phyloP scores from a whole-genome alignment of 1,140 invertebrate species.

The Holotrichia oblita region DNA sequence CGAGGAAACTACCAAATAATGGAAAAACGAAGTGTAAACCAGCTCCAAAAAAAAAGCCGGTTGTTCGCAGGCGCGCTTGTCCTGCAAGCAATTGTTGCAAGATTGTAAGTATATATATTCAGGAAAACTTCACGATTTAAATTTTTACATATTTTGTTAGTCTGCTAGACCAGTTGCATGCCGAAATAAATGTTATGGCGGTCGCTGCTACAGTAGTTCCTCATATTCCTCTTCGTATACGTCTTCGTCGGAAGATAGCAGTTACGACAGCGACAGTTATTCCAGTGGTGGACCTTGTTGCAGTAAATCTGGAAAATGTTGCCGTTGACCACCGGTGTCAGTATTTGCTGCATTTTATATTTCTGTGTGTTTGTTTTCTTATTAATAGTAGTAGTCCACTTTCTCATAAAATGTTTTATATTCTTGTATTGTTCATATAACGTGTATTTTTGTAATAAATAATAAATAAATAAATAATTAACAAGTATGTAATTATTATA shows the following conservation, averaged over 20 bases:
- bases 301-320: background rate
- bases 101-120: background rate
- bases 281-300: background rate
- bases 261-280: background rate
- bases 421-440: too few relatives aligned
- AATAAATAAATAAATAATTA: too few relatives aligned
- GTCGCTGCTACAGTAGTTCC: background rate
- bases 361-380: too few relatives aligned
- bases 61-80: background rate
- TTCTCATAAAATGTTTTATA: too few relatives aligned
- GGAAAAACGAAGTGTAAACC: background rate
- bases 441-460: too few relatives aligned
- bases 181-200: background rate
- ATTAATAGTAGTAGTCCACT: too few relatives aligned
- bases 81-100: background rate
- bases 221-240: background rate
- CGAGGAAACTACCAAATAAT: too few relatives aligned
- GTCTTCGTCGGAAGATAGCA: background rate
- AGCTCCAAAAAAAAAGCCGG: background rate
- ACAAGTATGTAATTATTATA: too few relatives aligned
- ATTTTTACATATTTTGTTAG: background rate
- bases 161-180: background rate
- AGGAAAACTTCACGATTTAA: background rate
- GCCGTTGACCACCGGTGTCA: too few relatives aligned
- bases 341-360: too few relatives aligned